Base-by-base conservation (phyloP, 2,888 invertebrate genomes). In the Megaustenia siamemsis region DNA sequence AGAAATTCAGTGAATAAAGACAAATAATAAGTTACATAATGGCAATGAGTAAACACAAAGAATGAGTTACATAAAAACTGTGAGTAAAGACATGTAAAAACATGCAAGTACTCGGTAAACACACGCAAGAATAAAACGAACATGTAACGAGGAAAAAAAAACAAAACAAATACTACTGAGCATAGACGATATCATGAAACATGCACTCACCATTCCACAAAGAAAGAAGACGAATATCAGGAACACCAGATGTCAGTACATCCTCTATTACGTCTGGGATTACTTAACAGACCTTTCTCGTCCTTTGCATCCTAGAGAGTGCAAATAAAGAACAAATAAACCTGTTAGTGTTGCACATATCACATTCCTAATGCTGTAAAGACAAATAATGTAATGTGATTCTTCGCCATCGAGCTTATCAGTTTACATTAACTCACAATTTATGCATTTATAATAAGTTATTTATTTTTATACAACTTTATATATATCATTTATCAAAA, bases 201-300 rank as follows among this genome's bases (percentile, higher is more conserved):
- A 32, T 63, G 71, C 28, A 91, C 95, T 94, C 93, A 96, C 96
- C 95, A 96, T 93, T 86, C 95, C 94, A 45, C 94, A 93, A 82
- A 95, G 91, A 91, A 95, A 96, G 56, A 94, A 91, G 1, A 94
- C 89, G 89, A 96, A 95, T 18, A 96, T 87, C 21, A 95, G 89
- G 38, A 96, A 92, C 89, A 95, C 95, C 77, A 95, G 35, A 95
- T 94, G 91, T 96, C 96, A 0, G 96, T 96, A 91, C 95, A 95
- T 89, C 93, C 91, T 83, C 94, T 90, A 73, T 93, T 92, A 81
- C 91, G 91, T 21, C 89, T 88, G 0, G 91, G 90, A 63, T 87
- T 90, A 73, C 90, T 89, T 85, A 92, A 86, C n/a, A 90, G 88
- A 3, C 89, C 89, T 85, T 91, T 91, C 83, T 90, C 90, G 21